phyloP scores from a whole-genome alignment of 1,140 invertebrate species.

The Yoshiicerus persimilis region DNA sequence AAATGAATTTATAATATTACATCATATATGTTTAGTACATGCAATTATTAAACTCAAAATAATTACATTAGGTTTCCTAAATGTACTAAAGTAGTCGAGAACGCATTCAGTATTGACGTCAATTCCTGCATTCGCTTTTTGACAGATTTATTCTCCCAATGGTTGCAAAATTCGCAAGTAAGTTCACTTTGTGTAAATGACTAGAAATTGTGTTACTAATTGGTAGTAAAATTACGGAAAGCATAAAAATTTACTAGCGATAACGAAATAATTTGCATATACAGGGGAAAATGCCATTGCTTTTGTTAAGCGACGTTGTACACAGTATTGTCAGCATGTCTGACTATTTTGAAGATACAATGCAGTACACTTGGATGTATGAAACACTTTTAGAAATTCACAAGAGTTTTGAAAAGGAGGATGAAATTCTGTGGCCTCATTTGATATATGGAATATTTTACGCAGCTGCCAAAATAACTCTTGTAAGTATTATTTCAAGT shows the following conservation, averaged over 20 bases:
- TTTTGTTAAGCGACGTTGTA: conserved; percentile 41
- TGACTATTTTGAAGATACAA: conserved; percentile 46
- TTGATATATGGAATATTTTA: conserved; percentile 45
- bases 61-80: conserved; percentile 14
- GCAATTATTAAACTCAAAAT: not conserved
- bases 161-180: conserved; percentile 46
- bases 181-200: not conserved
- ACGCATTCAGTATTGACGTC: conserved; percentile 37
- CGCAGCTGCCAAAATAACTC: conserved; percentile 40
- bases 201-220: not conserved
- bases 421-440: conserved; percentile 45
- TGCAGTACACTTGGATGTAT: conserved; percentile 44
- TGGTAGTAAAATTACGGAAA: not conserved
- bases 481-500: conserved; percentile 17
- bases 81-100: conserved; percentile 20
- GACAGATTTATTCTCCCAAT: conserved; percentile 45
- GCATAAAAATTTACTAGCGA: too few relatives aligned
- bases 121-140: conserved; percentile 46
- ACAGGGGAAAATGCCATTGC: conserved; percentile 46
- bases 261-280: not conserved
- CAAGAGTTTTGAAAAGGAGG: conserved; percentile 47
- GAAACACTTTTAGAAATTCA: conserved; percentile 43
- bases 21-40: not conserved
- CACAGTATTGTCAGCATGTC: conserved; percentile 40
- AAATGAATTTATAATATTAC: too few relatives aligned